Percentiles rank a stretch among this genome's conserved stretches.
Evolutionary conservation across 2,888 invertebrate species (phyloP).

Genomic region (Ormyrus thymus): DNA sequence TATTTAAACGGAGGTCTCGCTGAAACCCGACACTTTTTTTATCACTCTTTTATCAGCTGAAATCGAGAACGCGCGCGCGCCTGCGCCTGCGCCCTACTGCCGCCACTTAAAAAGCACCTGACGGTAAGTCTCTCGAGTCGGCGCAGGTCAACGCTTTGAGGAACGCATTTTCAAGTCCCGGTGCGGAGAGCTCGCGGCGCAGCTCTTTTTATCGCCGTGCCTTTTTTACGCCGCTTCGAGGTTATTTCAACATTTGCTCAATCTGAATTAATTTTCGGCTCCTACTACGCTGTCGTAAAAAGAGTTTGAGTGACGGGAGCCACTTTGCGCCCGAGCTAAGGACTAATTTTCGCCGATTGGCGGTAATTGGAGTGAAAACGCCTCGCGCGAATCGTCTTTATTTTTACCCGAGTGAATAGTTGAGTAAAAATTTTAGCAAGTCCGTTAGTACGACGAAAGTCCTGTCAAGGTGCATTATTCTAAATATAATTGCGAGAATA

Average conservation of each 20-base stretch:
- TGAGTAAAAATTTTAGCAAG: no score
- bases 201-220: conserved; percentile 4
- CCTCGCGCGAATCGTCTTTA: conserved; percentile 4
- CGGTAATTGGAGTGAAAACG: no score
- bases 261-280: no score
- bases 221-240: not conserved
- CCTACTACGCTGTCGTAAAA: no score
- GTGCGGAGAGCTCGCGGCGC: not conserved
- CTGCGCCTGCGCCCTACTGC: not conserved
- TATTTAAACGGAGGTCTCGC: conserved; percentile 51
- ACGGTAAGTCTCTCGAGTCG: not conserved
- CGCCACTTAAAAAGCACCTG: conserved; percentile 44
- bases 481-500: no score
- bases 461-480: no score
- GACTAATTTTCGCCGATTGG: no score
- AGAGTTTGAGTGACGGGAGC: no score
- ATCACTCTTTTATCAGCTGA: conserved; percentile 32
- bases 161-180: conserved; percentile 25
- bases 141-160: conserved; percentile 3
- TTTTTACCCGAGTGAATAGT: not conserved
- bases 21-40: conserved; percentile 51
- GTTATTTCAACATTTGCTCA: no score
- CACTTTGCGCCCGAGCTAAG: no score
- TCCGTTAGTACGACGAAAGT: no score
- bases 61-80: conserved; percentile 26